phyloP scores from a whole-genome alignment of 2,797 vertebrate species.

The Peromyscus aztecus region DNA sequence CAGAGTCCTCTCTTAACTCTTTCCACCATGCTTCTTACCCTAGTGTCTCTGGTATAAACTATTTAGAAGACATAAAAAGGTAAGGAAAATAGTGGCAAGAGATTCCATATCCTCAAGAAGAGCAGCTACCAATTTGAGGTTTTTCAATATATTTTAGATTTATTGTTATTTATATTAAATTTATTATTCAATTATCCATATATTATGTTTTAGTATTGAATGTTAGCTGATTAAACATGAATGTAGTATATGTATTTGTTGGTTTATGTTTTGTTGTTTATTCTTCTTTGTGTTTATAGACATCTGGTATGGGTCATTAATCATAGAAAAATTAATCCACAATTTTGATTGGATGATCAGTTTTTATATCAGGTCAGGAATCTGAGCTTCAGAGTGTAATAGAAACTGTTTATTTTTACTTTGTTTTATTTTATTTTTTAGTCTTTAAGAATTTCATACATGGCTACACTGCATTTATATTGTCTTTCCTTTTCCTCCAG shows the following conservation, averaged over 20 bases:
- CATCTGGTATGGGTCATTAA: neutral
- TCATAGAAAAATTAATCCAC: neutral
- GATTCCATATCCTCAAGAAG: neutral
- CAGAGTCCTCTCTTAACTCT: neutral
- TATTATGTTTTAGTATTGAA: neutral
- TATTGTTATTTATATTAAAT: neutral
- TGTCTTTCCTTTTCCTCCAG: neutral
- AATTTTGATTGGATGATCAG: neutral
- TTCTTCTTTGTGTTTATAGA: neutral
- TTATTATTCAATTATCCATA: slow-evolving; percentile 10
- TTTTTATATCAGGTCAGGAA: slow-evolving; percentile 39
- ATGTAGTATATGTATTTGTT: neutral
- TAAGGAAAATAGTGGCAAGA: neutral
- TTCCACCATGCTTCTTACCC: neutral
- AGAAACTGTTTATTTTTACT: slow-evolving; percentile 1
- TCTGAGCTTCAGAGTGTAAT: neutral
- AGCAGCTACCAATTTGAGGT: neutral
- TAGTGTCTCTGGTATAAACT: neutral
- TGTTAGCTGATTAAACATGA: slow-evolving; percentile 11
- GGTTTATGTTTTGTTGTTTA: neutral
- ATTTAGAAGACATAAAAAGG: neutral
- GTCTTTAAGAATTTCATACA: neutral
- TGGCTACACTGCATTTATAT: neutral
- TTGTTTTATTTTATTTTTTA: neutral
- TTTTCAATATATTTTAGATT: slow-evolving; percentile 18